Evolutionary conservation across 1,140 invertebrate genomes (phyloP), one percentile per base, ranked within the genome.

Genomic region (Microplitis mediator): DNA sequence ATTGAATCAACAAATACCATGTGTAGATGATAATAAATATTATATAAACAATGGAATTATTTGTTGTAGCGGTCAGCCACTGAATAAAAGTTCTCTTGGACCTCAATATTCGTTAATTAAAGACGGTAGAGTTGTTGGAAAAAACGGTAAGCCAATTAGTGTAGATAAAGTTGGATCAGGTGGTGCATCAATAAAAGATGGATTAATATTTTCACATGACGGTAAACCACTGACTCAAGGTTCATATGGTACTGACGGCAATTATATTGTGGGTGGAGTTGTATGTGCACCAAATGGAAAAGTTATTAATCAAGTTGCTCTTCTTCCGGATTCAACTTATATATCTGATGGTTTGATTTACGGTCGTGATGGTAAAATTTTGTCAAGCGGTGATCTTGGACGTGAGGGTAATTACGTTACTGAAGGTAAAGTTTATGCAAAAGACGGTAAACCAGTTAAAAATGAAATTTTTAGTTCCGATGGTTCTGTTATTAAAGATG

Each of bases 171-270:
- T 86, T 1, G 82, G 80, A 14, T 70, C 75, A 9, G 78, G 86
- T 51, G 85, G 85, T 14, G 82, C 80, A 2, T 85, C 80, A 45
- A 65, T 87, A 0, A 87, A 87, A 70, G 86, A 87, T 2, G 86
- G 86, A 52, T 71, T 87, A 6, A 75, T 87, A 52, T 86, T 85
- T 56, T 65, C 79, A 3, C 66, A 79, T 4, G 79, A 76, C 66
- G 78, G 78, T 2, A 84, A 81, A 70, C 86, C 86, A 9, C 31
- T 87, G 14, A 84, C 82, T 4, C 82, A 84, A 64, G 85, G 84
- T 6, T 83, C 79, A 0, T 82, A 81, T 13, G 80, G 80, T 13
- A 79, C 80, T 5, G 82, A 85, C 51, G 82, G 79, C 4, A 81
- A 80, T 72, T 84, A 82, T 62, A 82, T 87, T 35, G 82, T 87